phyloP scores from a whole-genome alignment of 2,888 invertebrate genomes.

The Subacronicta megacephala region DNA sequence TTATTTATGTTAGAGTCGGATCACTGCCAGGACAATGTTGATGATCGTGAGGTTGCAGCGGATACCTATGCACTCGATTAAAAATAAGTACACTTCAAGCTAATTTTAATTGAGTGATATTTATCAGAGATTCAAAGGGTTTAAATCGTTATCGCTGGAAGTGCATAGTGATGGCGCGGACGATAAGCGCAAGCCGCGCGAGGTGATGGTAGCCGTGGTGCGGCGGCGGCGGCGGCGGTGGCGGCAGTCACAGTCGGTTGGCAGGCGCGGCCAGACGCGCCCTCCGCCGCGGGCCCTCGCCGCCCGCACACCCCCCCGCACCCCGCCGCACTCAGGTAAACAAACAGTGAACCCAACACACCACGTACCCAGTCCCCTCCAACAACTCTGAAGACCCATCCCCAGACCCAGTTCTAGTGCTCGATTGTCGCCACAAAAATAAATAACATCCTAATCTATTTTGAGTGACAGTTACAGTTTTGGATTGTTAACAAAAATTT shows the following conservation, averaged over 20 bases:
- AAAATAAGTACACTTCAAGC: slow-evolving; percentile 30
- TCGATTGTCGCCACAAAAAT: slow-evolving; percentile 60
- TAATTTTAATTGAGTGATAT: slow-evolving; percentile 33
- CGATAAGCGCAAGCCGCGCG: slow-evolving; percentile 82
- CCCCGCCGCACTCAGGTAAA: slow-evolving; percentile 81
- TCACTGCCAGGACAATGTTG: slow-evolving; percentile 1
- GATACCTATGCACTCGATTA: slow-evolving; percentile 21
- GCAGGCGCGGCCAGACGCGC: slow-evolving; percentile 87
- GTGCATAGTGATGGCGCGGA: slow-evolving; percentile 76
- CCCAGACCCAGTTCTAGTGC: slow-evolving; percentile 53
- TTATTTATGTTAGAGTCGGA: neutral
- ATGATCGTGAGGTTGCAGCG: neutral
- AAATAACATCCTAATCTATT: slow-evolving; percentile 57
- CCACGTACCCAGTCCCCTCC: slow-evolving; percentile 49
- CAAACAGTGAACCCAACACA: slow-evolving; percentile 59
- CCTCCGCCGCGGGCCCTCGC: slow-evolving; percentile 72
- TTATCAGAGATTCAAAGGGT: slow-evolving; percentile 47
- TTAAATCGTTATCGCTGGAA: slow-evolving; percentile 78
- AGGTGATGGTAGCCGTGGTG: slow-evolving; percentile 61
- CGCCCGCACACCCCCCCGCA: slow-evolving; percentile 72
- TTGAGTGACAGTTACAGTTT: slow-evolving; percentile 68
- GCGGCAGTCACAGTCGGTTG: slow-evolving; percentile 83
- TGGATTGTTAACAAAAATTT: slow-evolving; percentile 77
- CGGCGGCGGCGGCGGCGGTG: slow-evolving; percentile 72
- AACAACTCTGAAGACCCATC: slow-evolving; percentile 44